Percentiles rank a stretch among this genome's conserved stretches.
Evolutionary conservation across 2,888 invertebrate species (phyloP).

Genomic region (Apomyelois bistriatella): DNA sequence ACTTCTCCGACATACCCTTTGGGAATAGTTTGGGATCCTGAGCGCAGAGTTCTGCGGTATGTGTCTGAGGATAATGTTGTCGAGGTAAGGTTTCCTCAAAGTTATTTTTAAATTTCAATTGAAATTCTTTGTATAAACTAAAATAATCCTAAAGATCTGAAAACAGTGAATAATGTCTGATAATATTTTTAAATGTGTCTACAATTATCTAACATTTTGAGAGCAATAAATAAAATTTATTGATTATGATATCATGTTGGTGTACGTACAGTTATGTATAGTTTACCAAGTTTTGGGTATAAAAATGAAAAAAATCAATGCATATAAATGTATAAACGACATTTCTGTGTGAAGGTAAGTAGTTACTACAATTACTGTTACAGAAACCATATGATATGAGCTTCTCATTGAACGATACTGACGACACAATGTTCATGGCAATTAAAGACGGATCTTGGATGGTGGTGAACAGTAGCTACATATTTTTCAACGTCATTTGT

Average conservation of each 20-base stretch:
- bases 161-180: no score
- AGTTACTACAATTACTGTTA: not conserved
- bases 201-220: no score
- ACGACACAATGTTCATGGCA: slow-evolving; percentile 42
- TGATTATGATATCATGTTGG: no score
- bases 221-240: no score
- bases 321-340: no score
- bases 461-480: slow-evolving; percentile 50
- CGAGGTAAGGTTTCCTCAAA: slow-evolving; percentile 29
- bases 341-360: no score
- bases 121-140: not conserved
- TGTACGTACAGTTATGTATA: no score
- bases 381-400: slow-evolving; percentile 17
- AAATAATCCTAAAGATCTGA: not conserved
- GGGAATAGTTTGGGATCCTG: slow-evolving; percentile 44
- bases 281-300: no score
- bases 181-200: no score
- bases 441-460: slow-evolving; percentile 50
- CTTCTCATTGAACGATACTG: slow-evolving; percentile 8
- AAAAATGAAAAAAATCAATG: no score
- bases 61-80: slow-evolving; percentile 36
- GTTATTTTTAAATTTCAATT: not conserved
- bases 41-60: slow-evolving; percentile 35
- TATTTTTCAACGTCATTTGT: slow-evolving; percentile 64
- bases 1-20: slow-evolving; percentile 44